Evolutionary conservation across 2,888 invertebrate genomes (phyloP).

Genomic region (Macrophya annulata): DNA sequence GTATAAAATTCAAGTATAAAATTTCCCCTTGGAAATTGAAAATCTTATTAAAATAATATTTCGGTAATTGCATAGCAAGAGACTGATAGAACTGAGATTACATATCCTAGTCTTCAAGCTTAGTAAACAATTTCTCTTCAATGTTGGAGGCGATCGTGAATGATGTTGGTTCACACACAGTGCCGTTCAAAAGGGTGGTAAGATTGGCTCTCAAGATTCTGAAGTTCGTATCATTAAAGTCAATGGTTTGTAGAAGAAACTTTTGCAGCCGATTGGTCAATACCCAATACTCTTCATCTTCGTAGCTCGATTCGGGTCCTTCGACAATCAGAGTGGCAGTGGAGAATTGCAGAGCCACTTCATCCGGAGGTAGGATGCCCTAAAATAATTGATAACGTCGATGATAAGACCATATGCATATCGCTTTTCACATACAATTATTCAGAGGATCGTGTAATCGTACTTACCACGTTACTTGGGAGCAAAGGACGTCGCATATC

Average conservation of each 20-base stretch:
- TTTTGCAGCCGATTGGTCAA: neutral
- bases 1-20: too few species aligned
- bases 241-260: neutral
- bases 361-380: neutral
- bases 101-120: neutral
- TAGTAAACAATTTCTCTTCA: neutral
- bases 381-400: neutral
- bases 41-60: neutral
- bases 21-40: too few species aligned
- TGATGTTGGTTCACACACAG: neutral
- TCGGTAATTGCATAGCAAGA: too few species aligned
- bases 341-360: too few species aligned
- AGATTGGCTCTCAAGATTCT: constrained; percentile 1
- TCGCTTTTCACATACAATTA: too few species aligned
- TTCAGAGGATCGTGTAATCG: too few species aligned
- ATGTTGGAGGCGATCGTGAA: neutral
- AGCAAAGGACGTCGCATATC: neutral
- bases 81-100: too few species aligned
- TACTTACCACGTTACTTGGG: neutral
- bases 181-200: neutral
- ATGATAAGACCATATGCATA: too few species aligned
- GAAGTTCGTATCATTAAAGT: neutral
- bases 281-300: too few species aligned
- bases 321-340: too few species aligned
- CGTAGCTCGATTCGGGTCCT: too few species aligned